Evolutionary conservation across 1,140 invertebrate species (phyloP).

Genomic region (Drosophila kurseongensis): DNA sequence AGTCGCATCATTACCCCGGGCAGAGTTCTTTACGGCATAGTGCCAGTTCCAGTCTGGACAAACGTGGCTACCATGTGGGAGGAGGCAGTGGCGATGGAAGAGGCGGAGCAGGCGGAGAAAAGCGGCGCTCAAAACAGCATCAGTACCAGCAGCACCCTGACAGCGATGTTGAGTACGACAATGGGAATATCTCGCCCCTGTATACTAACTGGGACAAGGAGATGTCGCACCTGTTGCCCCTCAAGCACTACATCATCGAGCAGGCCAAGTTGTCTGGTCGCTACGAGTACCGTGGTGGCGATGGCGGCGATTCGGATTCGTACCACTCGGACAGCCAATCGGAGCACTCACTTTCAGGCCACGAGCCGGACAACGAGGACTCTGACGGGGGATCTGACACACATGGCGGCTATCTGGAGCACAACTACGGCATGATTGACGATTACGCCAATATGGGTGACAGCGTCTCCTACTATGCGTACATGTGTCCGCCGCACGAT

Average conservation of each 20-base stretch:
- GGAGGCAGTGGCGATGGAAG: conserved; percentile 85
- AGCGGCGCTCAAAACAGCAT: conserved; percentile 66
- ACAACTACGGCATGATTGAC: conserved; percentile 85
- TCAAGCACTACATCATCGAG: conserved; percentile 95
- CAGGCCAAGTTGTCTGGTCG: conserved; percentile 91
- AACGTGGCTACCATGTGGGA: conserved; percentile 78
- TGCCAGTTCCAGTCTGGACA: conserved; percentile 84
- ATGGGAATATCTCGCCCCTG: conserved; percentile 87
- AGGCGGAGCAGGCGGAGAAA: conserved; percentile 61
- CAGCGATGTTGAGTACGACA: conserved; percentile 86
- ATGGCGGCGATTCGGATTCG: conserved; percentile 89
- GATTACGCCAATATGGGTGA: conserved; percentile 84
- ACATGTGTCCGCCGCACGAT: conserved; percentile 85
- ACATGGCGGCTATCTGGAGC: conserved; percentile 87
- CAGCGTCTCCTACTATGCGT: conserved; percentile 87
- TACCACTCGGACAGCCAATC: conserved; percentile 86
- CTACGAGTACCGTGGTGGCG: conserved; percentile 86
- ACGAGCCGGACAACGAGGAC: conserved; percentile 89
- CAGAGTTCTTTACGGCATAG: conserved; percentile 72
- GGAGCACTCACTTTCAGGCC: conserved; percentile 86
- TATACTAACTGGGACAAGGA: conserved; percentile 91
- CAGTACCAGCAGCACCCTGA: conserved; percentile 66
- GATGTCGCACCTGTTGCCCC: conserved; percentile 90
- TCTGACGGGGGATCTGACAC: conserved; percentile 88
- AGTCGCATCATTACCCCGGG: conserved; percentile 56